These are phyloP conservation scores for Elmis aenea DNA, from an alignment of 2,888 invertebrate species.

Conservation along the genomic window DNA sequence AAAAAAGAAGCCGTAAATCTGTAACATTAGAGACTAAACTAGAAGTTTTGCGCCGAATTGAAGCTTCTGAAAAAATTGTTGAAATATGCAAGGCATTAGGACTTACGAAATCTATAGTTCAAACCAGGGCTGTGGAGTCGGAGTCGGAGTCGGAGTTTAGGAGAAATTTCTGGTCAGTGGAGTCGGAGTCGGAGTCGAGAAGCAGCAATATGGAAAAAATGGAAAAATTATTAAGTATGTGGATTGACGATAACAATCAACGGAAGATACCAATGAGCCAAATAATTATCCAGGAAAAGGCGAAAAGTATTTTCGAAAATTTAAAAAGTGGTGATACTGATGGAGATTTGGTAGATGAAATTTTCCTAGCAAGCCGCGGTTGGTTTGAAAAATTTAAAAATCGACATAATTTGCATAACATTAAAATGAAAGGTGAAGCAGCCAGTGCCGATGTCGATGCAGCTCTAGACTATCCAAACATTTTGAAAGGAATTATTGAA, in stretches of 20 bases:
- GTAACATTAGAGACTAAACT: slow-evolving; percentile 10
- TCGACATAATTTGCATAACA: slow-evolving; percentile 12
- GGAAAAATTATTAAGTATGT: slow-evolving; percentile 22
- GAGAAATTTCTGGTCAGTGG: no score
- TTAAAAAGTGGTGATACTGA: slow-evolving; percentile 22
- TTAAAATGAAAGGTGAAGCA: slow-evolving; percentile 10
- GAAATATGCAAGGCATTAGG: slow-evolving; percentile 21
- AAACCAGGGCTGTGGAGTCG: no score
- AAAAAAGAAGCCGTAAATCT: slow-evolving; percentile 19
- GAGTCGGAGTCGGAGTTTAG: no score
- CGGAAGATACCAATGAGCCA: slow-evolving; percentile 25
- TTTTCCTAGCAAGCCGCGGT: slow-evolving; percentile 14
- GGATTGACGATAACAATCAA: slow-evolving; percentile 22
- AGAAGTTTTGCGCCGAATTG: slow-evolving; percentile 21
- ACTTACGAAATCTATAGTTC: slow-evolving; percentile 22
- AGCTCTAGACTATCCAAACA: slow-evolving; percentile 1
- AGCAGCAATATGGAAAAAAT: slow-evolving; percentile 23
- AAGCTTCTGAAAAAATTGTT: slow-evolving; percentile 19
- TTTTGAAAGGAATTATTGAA: slow-evolving; percentile 4
- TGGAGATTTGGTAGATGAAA: slow-evolving; percentile 6
- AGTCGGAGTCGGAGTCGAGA: no score
- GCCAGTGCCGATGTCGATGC: slow-evolving; percentile 10
- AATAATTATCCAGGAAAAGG: slow-evolving; percentile 27
- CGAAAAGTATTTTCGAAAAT: slow-evolving; percentile 25
- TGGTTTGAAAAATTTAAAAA: slow-evolving; percentile 20